phyloP scores from a whole-genome alignment of 1,140 invertebrate genomes.

The Dendrolimus punctatus region DNA sequence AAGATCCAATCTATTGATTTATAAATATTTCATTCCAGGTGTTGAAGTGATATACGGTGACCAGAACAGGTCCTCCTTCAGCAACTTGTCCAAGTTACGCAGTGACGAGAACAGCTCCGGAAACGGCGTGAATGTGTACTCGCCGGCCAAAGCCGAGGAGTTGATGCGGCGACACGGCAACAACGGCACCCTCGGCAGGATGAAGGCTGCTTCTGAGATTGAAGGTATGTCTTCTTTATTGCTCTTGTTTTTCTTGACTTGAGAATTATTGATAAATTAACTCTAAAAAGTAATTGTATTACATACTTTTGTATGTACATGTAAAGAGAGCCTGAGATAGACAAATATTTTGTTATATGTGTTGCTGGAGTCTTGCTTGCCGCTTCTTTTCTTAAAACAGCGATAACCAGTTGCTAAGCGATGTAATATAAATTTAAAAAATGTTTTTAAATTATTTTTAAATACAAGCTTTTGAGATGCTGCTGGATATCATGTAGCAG shows the following conservation, averaged over 20 bases:
- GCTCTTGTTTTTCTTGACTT: neutral
- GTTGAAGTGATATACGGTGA: slow-evolving; percentile 62
- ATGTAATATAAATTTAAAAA: too few relatives aligned
- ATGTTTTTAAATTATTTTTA: too few relatives aligned
- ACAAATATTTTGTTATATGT: too few relatives aligned
- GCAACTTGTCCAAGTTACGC: slow-evolving; percentile 50
- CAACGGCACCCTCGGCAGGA: slow-evolving; percentile 52
- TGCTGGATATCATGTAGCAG: too few relatives aligned
- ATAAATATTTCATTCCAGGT: slow-evolving; percentile 30
- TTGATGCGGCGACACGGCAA: slow-evolving; percentile 42
- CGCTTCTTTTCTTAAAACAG: too few relatives aligned
- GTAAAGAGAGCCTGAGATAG: too few relatives aligned
- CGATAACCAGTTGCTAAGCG: too few relatives aligned
- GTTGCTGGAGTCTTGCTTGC: too few relatives aligned
- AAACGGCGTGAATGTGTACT: slow-evolving; percentile 63
- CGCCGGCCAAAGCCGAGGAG: slow-evolving; percentile 57
- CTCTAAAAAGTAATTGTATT: too few relatives aligned
- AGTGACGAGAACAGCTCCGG: slow-evolving; percentile 57
- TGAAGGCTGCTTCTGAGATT: slow-evolving; percentile 52
- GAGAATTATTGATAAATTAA: too few relatives aligned
- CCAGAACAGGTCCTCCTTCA: slow-evolving; percentile 47
- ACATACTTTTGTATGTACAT: too few relatives aligned
- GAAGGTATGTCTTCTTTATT: slow-evolving; percentile 27
- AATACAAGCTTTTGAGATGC: too few relatives aligned
- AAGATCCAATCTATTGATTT: neutral